phyloP scores from a whole-genome alignment of 1,140 invertebrate species.

The Lepidurus arcticus region DNA sequence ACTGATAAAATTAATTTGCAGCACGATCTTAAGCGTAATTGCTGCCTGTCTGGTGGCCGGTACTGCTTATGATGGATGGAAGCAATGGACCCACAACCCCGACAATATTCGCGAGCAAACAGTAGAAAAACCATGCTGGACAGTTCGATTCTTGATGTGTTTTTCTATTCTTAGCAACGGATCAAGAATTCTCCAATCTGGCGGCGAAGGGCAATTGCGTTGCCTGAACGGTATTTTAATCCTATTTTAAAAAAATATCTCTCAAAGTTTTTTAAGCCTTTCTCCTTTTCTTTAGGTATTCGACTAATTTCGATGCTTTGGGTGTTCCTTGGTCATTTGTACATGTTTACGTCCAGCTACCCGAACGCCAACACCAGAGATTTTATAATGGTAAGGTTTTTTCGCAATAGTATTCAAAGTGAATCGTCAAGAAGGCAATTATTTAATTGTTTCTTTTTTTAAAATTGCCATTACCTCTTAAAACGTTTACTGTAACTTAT shows the following conservation, averaged over 20 bases:
- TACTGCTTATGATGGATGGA: not conserved
- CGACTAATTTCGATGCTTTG: conserved; percentile 29
- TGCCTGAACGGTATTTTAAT: not conserved
- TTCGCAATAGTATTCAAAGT: too few relatives aligned
- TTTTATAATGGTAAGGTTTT: conserved; percentile 50
- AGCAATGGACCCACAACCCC: conserved; percentile 3
- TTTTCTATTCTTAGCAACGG: not conserved
- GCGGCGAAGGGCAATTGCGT: not conserved
- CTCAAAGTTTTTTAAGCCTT: conserved; percentile 39
- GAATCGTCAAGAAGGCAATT: too few relatives aligned
- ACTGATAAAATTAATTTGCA: not conserved
- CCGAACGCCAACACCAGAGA: conserved; percentile 16
- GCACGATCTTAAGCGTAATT: not conserved
- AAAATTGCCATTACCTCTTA: not conserved
- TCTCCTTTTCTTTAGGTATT: conserved; percentile 26
- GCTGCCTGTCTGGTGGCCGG: not conserved
- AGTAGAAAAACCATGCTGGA: not conserved
- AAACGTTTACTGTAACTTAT: not conserved
- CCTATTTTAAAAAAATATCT: not conserved
- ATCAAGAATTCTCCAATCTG: not conserved
- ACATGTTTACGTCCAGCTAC: not conserved
- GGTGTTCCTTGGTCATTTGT: conserved; percentile 28
- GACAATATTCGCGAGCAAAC: not conserved
- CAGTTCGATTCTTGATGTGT: conserved; percentile 6
- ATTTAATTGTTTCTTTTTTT: not conserved